phyloP scores from a whole-genome alignment of 1,140 invertebrate species.

The Marisa cornuarietis region DNA sequence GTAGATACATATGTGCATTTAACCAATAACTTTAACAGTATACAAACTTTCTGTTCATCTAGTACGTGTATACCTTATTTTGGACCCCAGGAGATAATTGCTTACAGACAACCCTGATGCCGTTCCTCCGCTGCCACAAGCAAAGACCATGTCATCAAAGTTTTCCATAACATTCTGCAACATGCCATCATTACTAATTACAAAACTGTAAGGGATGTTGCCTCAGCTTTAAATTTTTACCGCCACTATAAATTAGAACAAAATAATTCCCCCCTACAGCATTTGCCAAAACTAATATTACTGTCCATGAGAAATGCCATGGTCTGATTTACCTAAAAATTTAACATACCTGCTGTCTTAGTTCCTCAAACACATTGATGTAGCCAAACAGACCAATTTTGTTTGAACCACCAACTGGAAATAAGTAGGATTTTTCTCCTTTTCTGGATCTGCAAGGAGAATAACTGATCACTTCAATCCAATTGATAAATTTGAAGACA shows the following conservation, averaged over 20 bases:
- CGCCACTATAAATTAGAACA: no score
- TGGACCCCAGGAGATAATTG: slow-evolving; percentile 55
- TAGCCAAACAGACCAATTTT: slow-evolving; percentile 59
- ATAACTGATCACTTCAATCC: background rate
- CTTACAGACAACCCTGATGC: slow-evolving; percentile 53
- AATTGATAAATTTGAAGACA: no score
- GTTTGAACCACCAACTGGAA: slow-evolving; percentile 61
- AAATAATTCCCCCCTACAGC: no score
- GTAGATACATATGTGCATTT: no score
- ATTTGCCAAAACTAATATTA: no score
- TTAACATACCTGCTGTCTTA: slow-evolving; percentile 43
- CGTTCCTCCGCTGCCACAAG: slow-evolving; percentile 62
- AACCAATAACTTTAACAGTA: background rate
- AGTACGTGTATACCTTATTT: slow-evolving; percentile 41
- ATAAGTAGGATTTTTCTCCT: slow-evolving; percentile 50
- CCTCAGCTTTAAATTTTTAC: background rate
- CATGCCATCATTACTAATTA: background rate
- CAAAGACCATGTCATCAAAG: slow-evolving; percentile 59
- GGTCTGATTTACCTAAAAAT: no score
- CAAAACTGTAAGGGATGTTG: background rate
- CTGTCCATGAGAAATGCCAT: no score
- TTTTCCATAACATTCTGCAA: slow-evolving; percentile 45
- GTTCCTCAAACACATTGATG: slow-evolving; percentile 53
- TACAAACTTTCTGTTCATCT: background rate
- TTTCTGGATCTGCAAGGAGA: slow-evolving; percentile 34